These are phyloP conservation scores for Drosophila fuyamai DNA, from an alignment of 1,140 invertebrate genomes.

Conservation along the genomic window DNA sequence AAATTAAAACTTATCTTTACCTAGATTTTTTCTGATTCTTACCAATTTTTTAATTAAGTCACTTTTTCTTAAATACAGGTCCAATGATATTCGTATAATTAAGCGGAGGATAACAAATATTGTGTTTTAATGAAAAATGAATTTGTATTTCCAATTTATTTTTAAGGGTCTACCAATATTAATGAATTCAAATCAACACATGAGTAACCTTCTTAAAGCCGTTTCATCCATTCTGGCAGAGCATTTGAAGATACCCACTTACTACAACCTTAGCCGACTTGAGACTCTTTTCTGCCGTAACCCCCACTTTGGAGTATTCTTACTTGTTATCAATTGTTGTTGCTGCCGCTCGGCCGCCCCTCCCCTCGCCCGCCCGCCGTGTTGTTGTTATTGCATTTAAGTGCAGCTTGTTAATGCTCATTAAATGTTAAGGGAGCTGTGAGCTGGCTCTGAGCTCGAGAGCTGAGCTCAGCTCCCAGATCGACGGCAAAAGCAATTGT, in stretches of 20 bases:
- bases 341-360: constrained; percentile 11
- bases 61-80: too few species aligned
- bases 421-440: constrained; percentile 78
- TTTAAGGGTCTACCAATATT: too few species aligned
- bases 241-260: constrained; percentile 18
- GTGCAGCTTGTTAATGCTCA: constrained; percentile 83
- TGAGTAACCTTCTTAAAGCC: too few species aligned
- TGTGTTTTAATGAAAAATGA: too few species aligned
- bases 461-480: constrained; percentile 32
- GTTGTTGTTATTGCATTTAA: constrained; percentile 76
- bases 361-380: neutral
- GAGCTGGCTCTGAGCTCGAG: constrained; percentile 35
- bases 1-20: too few species aligned
- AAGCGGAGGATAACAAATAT: too few species aligned
- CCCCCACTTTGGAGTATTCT: constrained; percentile 60
- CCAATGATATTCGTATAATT: too few species aligned
- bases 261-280: constrained; percentile 1
- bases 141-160: too few species aligned
- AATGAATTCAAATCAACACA: too few species aligned
- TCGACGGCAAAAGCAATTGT: constrained; percentile 14
- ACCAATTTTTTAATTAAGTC: too few species aligned
- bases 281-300: constrained; percentile 4
- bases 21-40: too few species aligned
- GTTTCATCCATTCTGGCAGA: constrained; percentile 3
- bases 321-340: constrained; percentile 79